A percentile compares a stretch with the other conserved stretches of the same genome.
phyloP scores from a whole-genome alignment of 2,113 vertebrate genomes.

The Ursus arctos region DNA sequence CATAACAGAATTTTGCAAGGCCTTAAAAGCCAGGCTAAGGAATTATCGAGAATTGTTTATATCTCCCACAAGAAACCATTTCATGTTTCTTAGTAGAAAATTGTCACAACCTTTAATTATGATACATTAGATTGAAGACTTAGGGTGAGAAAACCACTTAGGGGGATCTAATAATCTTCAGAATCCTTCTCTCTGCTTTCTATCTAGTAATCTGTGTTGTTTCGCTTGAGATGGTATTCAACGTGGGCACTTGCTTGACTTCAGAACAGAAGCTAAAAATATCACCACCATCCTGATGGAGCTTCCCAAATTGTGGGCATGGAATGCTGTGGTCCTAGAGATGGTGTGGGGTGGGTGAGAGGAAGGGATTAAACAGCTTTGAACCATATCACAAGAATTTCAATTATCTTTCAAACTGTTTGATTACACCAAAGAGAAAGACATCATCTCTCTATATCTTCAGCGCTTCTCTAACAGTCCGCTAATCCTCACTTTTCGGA shows the following conservation, averaged over 20 bases:
- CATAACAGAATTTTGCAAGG: neutral
- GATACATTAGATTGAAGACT: neutral
- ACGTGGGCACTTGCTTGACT: neutral
- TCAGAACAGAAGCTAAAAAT: neutral
- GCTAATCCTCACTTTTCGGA: conserved; percentile 29
- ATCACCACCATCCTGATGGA: neutral
- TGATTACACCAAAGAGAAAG: neutral
- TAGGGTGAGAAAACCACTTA: neutral
- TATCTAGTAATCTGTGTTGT: neutral
- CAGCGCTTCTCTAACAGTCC: neutral
- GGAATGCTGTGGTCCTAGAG: neutral
- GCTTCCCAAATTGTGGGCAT: neutral
- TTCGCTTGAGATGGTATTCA: neutral
- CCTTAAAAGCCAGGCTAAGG: neutral
- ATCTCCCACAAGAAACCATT: neutral
- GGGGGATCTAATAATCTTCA: neutral
- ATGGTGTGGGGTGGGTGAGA: neutral
- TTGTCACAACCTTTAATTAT: neutral
- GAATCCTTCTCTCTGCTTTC: neutral
- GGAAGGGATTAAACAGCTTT: neutral
- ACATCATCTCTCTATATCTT: neutral
- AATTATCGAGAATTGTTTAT: neutral
- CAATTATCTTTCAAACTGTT: neutral
- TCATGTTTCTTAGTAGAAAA: conserved; percentile 19
- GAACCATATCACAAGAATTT: neutral